A percentile compares a stretch with the other conserved stretches of the same genome.
These are phyloP conservation scores for Diplogasteroides magnus DNA, from an alignment of 1,140 invertebrate genomes.

Conservation along the genomic window DNA sequence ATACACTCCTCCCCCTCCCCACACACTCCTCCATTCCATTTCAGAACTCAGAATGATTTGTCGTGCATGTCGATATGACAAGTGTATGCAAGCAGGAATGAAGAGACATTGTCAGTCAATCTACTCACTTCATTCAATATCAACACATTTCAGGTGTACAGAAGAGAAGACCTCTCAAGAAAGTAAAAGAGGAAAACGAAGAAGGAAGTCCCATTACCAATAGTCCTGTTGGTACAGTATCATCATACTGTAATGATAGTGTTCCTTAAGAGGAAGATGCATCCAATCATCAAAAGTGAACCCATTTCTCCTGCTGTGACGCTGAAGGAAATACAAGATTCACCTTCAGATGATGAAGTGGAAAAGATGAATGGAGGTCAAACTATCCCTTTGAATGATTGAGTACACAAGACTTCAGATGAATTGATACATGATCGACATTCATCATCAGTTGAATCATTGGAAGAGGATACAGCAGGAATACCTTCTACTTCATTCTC, in stretches of 20 bases:
- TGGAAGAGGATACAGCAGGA: not conserved
- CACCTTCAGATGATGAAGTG: not conserved
- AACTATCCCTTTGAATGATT: not conserved
- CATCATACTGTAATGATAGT: too few species aligned
- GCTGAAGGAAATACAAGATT: not conserved
- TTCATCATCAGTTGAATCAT: not conserved
- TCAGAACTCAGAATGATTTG: slow-evolving; percentile 34
- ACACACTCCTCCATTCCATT: too few species aligned
- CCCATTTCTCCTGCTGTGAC: not conserved
- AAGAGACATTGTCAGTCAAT: slow-evolving; percentile 18
- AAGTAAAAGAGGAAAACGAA: not conserved
- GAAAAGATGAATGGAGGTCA: not conserved
- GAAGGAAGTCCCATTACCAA: too few species aligned
- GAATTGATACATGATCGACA: too few species aligned
- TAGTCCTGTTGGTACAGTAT: too few species aligned
- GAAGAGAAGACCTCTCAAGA: not conserved
- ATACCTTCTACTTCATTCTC: not conserved
- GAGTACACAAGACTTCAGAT: not conserved
- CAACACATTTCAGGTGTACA: slow-evolving; percentile 1
- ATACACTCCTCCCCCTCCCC: not conserved
- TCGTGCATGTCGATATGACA: slow-evolving; percentile 26
- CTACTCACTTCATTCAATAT: too few species aligned
- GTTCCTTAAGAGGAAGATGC: too few species aligned
- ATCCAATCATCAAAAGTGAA: not conserved
- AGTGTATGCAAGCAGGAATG: slow-evolving; percentile 28